Evolutionary conservation across 2,888 invertebrate genomes (phyloP).

Genomic region (Ochlodes sylvanus): DNA sequence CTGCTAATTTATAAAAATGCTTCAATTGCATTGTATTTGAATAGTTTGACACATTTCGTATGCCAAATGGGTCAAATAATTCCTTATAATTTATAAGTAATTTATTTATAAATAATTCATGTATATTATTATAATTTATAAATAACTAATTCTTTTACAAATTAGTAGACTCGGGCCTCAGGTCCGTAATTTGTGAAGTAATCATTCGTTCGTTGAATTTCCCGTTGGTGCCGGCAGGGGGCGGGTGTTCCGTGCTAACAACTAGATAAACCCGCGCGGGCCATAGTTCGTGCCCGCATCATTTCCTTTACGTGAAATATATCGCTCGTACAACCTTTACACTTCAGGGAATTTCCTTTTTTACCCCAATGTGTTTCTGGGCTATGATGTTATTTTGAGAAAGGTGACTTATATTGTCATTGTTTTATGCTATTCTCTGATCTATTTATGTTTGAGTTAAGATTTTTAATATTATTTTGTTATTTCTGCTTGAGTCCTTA

Average conservation of each 20-base stretch:
- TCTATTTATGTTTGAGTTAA: not conserved
- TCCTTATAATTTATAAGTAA: too few relatives aligned
- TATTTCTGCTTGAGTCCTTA: too few relatives aligned
- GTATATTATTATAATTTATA: too few relatives aligned
- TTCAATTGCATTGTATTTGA: too few relatives aligned
- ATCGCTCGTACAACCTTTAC: slow-evolving; percentile 52
- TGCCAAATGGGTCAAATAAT: too few relatives aligned
- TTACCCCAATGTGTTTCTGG: not conserved
- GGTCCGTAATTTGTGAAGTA: not conserved
- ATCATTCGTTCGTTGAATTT: not conserved
- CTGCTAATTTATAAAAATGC: too few relatives aligned
- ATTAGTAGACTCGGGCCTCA: too few relatives aligned
- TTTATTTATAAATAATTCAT: too few relatives aligned
- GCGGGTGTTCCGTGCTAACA: slow-evolving; percentile 22
- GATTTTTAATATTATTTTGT: not conserved
- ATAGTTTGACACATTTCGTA: too few relatives aligned
- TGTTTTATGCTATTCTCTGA: not conserved
- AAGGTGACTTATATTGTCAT: too few relatives aligned
- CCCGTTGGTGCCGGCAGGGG: not conserved
- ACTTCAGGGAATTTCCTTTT: slow-evolving; percentile 15
- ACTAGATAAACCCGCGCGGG: slow-evolving; percentile 25
- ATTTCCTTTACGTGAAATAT: slow-evolving; percentile 72
- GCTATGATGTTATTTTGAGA: not conserved
- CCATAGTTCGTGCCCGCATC: slow-evolving; percentile 50
- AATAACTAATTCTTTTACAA: too few relatives aligned